Evolutionary conservation across 1,140 invertebrate genomes (phyloP), one percentile per base, ranked within the genome.

Genomic region (Melanaphis sacchari): DNA sequence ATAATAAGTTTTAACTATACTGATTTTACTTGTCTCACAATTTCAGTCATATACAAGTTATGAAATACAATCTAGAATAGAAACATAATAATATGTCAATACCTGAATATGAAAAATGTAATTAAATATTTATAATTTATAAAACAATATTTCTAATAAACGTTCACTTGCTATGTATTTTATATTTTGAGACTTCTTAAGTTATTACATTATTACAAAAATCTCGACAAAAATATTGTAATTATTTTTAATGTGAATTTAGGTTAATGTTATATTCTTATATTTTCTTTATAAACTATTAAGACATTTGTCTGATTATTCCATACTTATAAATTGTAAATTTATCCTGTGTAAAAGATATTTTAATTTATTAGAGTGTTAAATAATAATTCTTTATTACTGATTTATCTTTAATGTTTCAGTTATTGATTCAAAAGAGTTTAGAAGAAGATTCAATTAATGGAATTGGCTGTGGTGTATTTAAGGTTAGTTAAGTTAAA

Each of bases 351-450:
- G 9, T 59, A 31, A 59, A 76, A n/a, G 0, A 66, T 66, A 31
- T 59, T 66, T 66, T 66, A 31, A n/a, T n/a, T 3, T 66, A 66
- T 66, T 31, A 1, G 59, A 66, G 31, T 31, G 31, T 66, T 76
- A 18, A n/a, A 76, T n/a, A n/a, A 76, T 76, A 76, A n/a, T 76
- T 18, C 31, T 31, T 66, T 15, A 11, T 31, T 31, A 66, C 26
- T 66, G n/a, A 66, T 66, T 66, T 59, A n/a, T n/a, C 6, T 90
- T 91, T 81, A 54, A 93, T 93, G 41, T 94, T 94, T 90, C 81
- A 94, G 94, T 93, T 94, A 49, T 89, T 94, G 41, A 93, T 93
- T n/a, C 94, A 94, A 91, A 94, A 94, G 89, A 94, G 94, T 93
- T 93, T 94, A 82, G 94, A 94, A 93, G 94, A 94, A 94, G 94